phyloP scores from a whole-genome alignment of 2,797 vertebrate genomes.

The Poecilia picta region DNA sequence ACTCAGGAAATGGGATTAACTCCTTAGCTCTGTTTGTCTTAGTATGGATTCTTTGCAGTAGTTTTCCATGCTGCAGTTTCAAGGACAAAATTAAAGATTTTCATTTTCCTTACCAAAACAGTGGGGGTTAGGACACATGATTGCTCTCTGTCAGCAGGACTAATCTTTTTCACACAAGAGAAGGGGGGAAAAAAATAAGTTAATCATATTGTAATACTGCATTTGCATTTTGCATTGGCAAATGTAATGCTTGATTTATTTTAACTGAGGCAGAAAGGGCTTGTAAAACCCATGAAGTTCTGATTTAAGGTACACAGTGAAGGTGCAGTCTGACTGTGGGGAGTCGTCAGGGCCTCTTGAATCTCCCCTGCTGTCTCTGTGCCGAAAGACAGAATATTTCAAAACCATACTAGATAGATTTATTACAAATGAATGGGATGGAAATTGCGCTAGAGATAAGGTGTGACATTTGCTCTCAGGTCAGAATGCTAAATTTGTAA shows the following conservation, averaged over 20 bases:
- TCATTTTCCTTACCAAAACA: constrained; percentile 1
- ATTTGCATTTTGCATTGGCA: constrained; percentile 13
- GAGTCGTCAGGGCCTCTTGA: constrained; percentile 9
- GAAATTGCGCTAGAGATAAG: background rate
- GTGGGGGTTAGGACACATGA: background rate
- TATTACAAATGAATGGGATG: background rate
- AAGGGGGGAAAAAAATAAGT: background rate
- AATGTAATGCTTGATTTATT: constrained; percentile 10
- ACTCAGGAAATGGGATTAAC: background rate
- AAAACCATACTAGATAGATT: background rate
- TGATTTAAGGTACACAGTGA: background rate
- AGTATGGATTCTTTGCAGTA: too few species aligned
- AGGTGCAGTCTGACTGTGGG: constrained; percentile 1
- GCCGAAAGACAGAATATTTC: constrained; percentile 4
- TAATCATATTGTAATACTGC: constrained; percentile 13
- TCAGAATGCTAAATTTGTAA: background rate
- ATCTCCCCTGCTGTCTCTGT: background rate
- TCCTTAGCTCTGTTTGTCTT: background rate
- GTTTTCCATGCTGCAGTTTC: background rate
- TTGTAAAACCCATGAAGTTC: constrained; percentile 8
- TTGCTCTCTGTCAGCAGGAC: background rate
- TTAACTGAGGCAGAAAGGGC: constrained; percentile 13
- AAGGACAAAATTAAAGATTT: constrained; percentile 1
- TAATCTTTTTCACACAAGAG: background rate
- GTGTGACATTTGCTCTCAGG: background rate